Conservation (phyloP, 1,140 invertebrate genomes). For the Xylocopa sonorina region DNA sequence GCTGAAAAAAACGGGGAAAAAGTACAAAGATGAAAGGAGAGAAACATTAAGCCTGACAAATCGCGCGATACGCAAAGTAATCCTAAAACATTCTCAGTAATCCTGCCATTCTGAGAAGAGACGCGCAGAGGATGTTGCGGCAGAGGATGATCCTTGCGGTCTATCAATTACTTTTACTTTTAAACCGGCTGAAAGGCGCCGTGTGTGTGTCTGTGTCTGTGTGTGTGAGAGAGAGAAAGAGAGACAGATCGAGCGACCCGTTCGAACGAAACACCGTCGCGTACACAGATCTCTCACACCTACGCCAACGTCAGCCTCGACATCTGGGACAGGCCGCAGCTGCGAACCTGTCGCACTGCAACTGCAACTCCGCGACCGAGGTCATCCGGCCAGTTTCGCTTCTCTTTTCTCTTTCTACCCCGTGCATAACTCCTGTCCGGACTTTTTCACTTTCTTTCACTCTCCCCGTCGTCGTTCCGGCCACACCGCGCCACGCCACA, state of each 20-base stretch:
- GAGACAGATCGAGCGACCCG: slow-evolving; percentile 31
- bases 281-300: slow-evolving; percentile 49
- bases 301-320: slow-evolving; percentile 50
- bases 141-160: slow-evolving; percentile 10
- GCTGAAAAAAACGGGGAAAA: too few relatives aligned
- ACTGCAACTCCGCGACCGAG: slow-evolving; percentile 55
- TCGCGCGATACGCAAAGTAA: not conserved
- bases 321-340: slow-evolving; percentile 55
- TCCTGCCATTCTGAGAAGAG: not conserved
- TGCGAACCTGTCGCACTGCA: slow-evolving; percentile 53
- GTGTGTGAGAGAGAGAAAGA: too few relatives aligned
- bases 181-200: slow-evolving; percentile 34
- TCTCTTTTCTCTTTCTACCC: slow-evolving; percentile 33
- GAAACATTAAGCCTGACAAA: not conserved
- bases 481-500: too few relatives aligned
- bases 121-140: not conserved
- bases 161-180: slow-evolving; percentile 50
- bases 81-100: not conserved
- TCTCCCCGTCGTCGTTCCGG: slow-evolving; percentile 24
- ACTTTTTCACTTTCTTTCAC: slow-evolving; percentile 66
- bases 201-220: too few relatives aligned
- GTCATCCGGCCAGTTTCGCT: slow-evolving; percentile 57
- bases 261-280: slow-evolving; percentile 24
- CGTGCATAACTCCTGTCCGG: slow-evolving; percentile 13
- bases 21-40: not conserved